These are phyloP conservation scores for Oreochromis niloticus DNA, from an alignment of 2,113 vertebrate species.

Conservation along the genomic window DNA sequence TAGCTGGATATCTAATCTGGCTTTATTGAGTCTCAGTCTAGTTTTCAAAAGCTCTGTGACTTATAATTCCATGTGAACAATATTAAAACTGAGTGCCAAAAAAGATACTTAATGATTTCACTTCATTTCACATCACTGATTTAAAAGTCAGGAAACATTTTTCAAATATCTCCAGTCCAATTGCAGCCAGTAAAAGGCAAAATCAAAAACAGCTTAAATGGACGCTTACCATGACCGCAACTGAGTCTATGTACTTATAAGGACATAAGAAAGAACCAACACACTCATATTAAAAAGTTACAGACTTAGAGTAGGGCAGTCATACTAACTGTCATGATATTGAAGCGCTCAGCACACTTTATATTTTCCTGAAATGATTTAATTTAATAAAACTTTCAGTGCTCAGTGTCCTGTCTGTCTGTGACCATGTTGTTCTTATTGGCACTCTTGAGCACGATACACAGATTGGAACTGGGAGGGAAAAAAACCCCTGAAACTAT, in stretches of 20 bases:
- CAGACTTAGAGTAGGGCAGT: not conserved
- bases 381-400: not conserved
- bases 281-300: not conserved
- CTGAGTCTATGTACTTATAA: not conserved
- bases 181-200: not conserved
- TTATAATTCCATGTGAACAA: not conserved
- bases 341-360: not conserved
- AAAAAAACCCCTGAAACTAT: not conserved
- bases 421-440: not conserved
- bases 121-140: not conserved
- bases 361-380: not conserved
- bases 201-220: not conserved
- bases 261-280: not conserved
- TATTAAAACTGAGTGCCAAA: not conserved
- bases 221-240: not conserved
- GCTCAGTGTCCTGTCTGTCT: not conserved
- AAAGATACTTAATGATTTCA: not conserved
- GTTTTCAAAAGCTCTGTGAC: not conserved
- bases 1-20: not conserved
- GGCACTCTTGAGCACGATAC: not conserved
- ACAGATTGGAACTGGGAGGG: not conserved
- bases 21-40: not conserved
- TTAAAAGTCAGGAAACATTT: not conserved
- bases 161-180: not conserved
- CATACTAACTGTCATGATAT: not conserved